Evolutionary conservation across 2,113 vertebrate species (phyloP), one percentile per base, ranked within the genome.

Genomic region (Chitala chitala): DNA sequence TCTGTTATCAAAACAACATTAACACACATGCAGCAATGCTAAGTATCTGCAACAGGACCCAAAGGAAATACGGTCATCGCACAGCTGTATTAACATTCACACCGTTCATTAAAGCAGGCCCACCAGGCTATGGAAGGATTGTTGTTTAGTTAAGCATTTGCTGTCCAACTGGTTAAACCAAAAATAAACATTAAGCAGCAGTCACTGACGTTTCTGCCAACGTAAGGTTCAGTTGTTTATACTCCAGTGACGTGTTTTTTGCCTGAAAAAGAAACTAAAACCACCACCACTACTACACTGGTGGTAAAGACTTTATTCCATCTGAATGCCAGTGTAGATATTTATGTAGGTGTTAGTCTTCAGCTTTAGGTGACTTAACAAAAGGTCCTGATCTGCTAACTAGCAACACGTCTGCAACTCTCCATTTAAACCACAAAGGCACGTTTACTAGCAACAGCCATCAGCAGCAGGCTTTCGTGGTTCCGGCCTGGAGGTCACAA

Each of bases 1-100:
- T 98, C 96, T 97, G 81, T 44, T 15, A 33, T 26, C 3, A 51
- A 71, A 64, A 50, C 59, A 17, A 75, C 40, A 66, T 71, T 68
- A 17, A 77, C 29, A 74, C 17, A 44, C 38, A 2, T 2, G 77
- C 48, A 79, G 38, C 10, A 9, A 71, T 64, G n/a, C n/a, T n/a
- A n/a, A n/a, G n/a, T n/a, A 78, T 46, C 48, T 38, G 29, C 8
- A 1, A 20, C 72, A 53, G 36, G 17, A 31, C 64, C 42, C 6
- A 29, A 17, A 24, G 64, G 22, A 24, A 26, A 22, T n/a, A 8
- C 44, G 3, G 44, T 68, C 64, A 5, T 24, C n/a, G 40, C 8
- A 6, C 42, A 20, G 42, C 64, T 5, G 42, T 13, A 12, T 46
- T 8, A 7, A 24, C 12, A 17, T 29, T 8, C 64, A 1, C 12